These are phyloP conservation scores for Genyomyrus donnyi DNA, from an alignment of 2,113 vertebrate species.

Conservation along the genomic window DNA sequence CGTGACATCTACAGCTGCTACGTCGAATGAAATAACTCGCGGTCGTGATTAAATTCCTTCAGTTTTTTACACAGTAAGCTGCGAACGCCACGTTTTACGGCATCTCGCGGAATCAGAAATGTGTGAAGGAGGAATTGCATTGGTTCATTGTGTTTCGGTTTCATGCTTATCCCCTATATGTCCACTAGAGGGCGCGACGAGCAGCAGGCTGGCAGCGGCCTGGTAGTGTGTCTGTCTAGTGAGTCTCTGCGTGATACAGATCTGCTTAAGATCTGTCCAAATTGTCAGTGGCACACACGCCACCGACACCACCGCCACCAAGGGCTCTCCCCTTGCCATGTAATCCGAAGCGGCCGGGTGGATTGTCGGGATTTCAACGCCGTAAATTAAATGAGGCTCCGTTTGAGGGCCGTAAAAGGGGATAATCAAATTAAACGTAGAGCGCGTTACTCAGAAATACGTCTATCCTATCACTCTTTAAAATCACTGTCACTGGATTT, in stretches of 20 bases:
- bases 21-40: neutral
- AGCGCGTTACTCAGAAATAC: neutral
- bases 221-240: neutral
- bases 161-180: neutral
- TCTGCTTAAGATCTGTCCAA: constrained; percentile 3
- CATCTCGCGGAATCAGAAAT: neutral
- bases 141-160: neutral
- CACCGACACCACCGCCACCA: neutral
- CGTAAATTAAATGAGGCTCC: constrained; percentile 12
- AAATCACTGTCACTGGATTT: constrained; percentile 9
- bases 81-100: neutral
- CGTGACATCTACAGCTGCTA: neutral
- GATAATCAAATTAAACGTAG: constrained; percentile 12
- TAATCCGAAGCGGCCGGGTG: neutral
- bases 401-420: constrained; percentile 12
- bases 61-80: neutral
- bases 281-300: neutral
- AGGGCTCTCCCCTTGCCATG: neutral
- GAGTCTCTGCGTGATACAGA: neutral
- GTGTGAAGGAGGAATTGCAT: neutral
- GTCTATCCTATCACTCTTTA: constrained; percentile 2
- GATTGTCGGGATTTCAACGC: neutral
- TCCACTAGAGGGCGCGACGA: constrained; percentile 8
- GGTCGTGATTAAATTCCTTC: neutral
- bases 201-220: neutral